These are phyloP conservation scores for Catharus minimus DNA, from an alignment of 2,113 vertebrate genomes.

Conservation along the genomic window DNA sequence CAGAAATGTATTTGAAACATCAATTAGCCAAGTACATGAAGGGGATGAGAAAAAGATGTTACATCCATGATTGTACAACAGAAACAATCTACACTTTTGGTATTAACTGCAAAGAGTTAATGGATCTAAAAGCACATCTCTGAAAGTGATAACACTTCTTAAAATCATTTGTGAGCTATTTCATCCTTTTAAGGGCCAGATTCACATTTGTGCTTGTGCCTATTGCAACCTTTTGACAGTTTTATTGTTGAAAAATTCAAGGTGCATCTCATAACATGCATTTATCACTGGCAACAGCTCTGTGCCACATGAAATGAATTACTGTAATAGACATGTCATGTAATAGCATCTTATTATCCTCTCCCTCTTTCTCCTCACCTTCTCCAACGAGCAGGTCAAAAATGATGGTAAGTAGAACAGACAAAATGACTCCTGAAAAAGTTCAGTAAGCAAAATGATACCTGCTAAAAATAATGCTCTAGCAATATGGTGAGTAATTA, in stretches of 20 bases:
- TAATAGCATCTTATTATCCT: constrained; percentile 72
- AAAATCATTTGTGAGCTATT: constrained; percentile 28
- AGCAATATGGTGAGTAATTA: constrained; percentile 38
- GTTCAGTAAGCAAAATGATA: constrained; percentile 52
- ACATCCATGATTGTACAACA: neutral
- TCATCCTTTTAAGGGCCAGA: constrained; percentile 20
- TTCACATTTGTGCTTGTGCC: constrained; percentile 20
- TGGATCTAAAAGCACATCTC: constrained; percentile 12
- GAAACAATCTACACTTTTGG: neutral
- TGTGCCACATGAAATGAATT: constrained; percentile 67
- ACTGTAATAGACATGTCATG: constrained; percentile 66
- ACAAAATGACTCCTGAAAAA: constrained; percentile 46
- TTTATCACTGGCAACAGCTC: constrained; percentile 68
- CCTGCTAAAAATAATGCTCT: constrained; percentile 21
- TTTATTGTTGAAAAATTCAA: constrained; percentile 68
- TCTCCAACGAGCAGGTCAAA: constrained; percentile 66
- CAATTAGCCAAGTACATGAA: neutral
- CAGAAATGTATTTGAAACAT: neutral
- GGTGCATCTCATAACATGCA: constrained; percentile 63
- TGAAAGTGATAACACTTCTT: constrained; percentile 21
- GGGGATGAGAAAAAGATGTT: neutral
- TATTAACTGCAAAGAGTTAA: constrained; percentile 2
- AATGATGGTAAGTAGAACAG: constrained; percentile 39
- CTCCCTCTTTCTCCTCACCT: constrained; percentile 49
- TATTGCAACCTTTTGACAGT: constrained; percentile 65